phyloP scores from a whole-genome alignment of 1,140 invertebrate species.

The Diploscapter pachys region DNA sequence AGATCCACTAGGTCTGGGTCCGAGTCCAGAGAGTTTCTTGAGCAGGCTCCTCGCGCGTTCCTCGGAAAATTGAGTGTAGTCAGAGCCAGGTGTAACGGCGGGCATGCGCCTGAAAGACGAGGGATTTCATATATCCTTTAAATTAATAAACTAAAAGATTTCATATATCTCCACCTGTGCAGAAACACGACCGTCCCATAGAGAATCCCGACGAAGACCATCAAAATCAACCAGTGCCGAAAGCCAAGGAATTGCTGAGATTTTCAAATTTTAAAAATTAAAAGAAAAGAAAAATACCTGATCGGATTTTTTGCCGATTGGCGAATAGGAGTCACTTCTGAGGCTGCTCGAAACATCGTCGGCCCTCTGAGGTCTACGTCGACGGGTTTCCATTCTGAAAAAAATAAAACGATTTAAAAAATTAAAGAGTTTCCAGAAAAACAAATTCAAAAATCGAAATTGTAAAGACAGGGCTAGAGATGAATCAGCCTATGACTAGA shows the following conservation, averaged over 20 bases:
- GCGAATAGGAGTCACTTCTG: no score
- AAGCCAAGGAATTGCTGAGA: slow-evolving; percentile 41
- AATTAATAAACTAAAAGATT: neutral
- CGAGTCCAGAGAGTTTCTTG: slow-evolving; percentile 42
- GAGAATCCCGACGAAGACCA: slow-evolving; percentile 41
- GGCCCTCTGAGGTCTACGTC: no score
- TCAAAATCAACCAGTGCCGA: slow-evolving; percentile 48
- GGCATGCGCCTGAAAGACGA: slow-evolving; percentile 40
- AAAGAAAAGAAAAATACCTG: no score
- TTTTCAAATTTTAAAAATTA: neutral
- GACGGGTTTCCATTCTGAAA: no score
- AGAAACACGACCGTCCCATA: slow-evolving; percentile 49
- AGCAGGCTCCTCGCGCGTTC: slow-evolving; percentile 46
- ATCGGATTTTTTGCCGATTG: no score
- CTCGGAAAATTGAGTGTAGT: slow-evolving; percentile 44
- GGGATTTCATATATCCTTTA: neutral
- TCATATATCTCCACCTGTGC: slow-evolving; percentile 25
- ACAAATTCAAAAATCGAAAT: no score
- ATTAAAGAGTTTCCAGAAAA: no score
- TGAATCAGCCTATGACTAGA: no score
- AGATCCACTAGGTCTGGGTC: slow-evolving; percentile 51
- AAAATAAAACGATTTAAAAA: no score
- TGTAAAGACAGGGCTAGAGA: no score
- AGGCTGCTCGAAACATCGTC: no score
- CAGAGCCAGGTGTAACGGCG: slow-evolving; percentile 29